Evolutionary conservation across 64 coral and sea anemone species (phyloP).

Genomic region (Platygyra sinensis): DNA sequence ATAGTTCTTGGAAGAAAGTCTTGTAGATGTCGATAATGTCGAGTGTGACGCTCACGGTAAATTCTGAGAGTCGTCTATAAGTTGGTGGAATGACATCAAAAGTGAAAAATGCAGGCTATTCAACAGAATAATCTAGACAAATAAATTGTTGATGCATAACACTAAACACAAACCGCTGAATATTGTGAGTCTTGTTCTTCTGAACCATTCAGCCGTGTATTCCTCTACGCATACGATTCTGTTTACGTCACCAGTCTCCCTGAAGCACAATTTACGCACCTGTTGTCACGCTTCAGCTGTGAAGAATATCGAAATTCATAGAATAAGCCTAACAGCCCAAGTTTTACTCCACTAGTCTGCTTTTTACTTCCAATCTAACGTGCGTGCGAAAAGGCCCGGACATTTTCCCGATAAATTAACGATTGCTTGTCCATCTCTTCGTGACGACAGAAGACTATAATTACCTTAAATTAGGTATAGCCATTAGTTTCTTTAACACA

Average conservation of each 20-base stretch:
- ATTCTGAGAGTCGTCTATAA: background rate
- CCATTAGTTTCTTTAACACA: background rate
- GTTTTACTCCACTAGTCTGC: background rate
- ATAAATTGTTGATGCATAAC: background rate
- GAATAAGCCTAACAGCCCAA: background rate
- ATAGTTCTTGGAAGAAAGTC: too few relatives aligned
- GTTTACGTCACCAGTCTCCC: background rate
- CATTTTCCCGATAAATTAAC: background rate
- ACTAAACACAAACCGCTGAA: background rate
- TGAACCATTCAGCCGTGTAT: background rate
- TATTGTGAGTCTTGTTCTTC: slow-evolving; percentile 10
- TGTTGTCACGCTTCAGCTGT: background rate
- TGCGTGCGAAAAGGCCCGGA: background rate
- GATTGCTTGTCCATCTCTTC: background rate
- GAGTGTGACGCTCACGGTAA: background rate
- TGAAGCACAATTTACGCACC: background rate
- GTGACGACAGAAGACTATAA: background rate
- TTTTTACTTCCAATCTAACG: background rate
- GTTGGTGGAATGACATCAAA: background rate
- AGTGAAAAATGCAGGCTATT: background rate
- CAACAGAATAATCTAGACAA: slow-evolving; percentile 1
- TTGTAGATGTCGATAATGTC: too few relatives aligned
- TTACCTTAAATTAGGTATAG: background rate
- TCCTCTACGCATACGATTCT: background rate
- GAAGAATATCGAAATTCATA: background rate